A percentile compares a stretch with the other conserved stretches of the same genome.
phyloP scores from a whole-genome alignment of 2,113 vertebrate species.

The Gulo gulo region DNA sequence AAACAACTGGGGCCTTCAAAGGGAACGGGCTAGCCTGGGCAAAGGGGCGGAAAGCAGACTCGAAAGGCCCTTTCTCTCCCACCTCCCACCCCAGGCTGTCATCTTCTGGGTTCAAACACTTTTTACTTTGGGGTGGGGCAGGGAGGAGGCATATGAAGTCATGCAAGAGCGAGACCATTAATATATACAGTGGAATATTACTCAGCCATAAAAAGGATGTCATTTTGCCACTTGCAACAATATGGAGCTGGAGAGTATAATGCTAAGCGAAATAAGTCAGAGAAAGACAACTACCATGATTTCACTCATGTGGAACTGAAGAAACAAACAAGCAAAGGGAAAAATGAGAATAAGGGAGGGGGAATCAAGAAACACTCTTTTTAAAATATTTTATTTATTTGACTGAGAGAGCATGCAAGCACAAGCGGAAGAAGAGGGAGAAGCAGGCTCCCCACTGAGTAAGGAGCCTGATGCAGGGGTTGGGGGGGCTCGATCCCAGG shows the following conservation, averaged over 20 bases:
- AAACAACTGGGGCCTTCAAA: background rate
- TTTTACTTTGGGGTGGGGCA: conserved; percentile 44
- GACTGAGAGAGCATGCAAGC: no score
- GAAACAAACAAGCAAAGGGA: background rate
- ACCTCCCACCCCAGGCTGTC: conserved; percentile 36
- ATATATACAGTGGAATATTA: background rate
- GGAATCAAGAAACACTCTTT: background rate
- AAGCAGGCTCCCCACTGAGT: no score
- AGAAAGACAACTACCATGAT: background rate
- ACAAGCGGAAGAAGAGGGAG: no score
- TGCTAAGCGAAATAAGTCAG: background rate
- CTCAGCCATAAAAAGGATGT: background rate
- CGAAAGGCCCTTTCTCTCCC: background rate
- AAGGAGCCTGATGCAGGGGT: no score
- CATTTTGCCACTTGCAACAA: background rate
- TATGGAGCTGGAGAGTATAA: background rate
- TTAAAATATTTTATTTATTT: no score
- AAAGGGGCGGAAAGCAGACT: background rate
- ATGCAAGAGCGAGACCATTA: conserved; percentile 85
- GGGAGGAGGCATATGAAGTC: conserved; percentile 68
- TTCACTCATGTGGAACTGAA: background rate
- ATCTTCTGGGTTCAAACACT: conserved; percentile 68
- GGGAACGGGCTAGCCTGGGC: background rate
- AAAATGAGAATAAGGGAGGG: background rate
- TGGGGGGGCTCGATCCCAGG: no score